Percentiles rank a stretch among this genome's conserved stretches.
phyloP scores from a whole-genome alignment of 2,797 vertebrate species.

The Pygocentrus nattereri region DNA sequence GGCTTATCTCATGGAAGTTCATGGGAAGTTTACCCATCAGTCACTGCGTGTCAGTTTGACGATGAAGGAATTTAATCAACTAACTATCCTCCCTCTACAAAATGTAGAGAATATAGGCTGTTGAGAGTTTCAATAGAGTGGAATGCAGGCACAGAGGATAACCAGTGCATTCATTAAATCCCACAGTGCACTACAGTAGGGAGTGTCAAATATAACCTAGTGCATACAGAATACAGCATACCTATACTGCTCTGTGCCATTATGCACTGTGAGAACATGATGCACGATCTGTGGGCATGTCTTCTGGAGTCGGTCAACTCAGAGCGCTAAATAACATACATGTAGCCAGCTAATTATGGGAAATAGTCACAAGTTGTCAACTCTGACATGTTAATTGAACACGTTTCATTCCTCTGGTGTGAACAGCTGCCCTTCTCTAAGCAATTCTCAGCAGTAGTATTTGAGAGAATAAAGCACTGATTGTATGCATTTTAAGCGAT shows the following conservation, averaged over 20 bases:
- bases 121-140: background rate
- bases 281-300: background rate
- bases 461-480: background rate
- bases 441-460: background rate
- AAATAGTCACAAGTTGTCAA: background rate
- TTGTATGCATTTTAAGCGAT: background rate
- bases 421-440: background rate
- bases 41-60: too few relatives aligned
- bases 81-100: too few relatives aligned
- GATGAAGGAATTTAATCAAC: too few relatives aligned
- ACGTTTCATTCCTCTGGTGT: conserved; percentile 2
- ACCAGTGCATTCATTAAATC: background rate
- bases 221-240: background rate
- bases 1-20: too few relatives aligned
- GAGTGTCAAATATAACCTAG: background rate
- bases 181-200: background rate
- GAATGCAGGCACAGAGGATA: background rate
- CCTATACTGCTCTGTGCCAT: background rate
- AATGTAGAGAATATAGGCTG: too few relatives aligned
- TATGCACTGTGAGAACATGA: background rate
- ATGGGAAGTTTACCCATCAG: too few relatives aligned
- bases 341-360: background rate
- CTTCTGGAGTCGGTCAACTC: conserved; percentile 1
- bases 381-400: conserved; percentile 2
- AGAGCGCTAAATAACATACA: conserved; percentile 2